Percentiles rank a stretch among this genome's conserved stretches.
Conservation (phyloP, 2,888 invertebrate genomes). For the Synanthedon tipuliformis region DNA sequence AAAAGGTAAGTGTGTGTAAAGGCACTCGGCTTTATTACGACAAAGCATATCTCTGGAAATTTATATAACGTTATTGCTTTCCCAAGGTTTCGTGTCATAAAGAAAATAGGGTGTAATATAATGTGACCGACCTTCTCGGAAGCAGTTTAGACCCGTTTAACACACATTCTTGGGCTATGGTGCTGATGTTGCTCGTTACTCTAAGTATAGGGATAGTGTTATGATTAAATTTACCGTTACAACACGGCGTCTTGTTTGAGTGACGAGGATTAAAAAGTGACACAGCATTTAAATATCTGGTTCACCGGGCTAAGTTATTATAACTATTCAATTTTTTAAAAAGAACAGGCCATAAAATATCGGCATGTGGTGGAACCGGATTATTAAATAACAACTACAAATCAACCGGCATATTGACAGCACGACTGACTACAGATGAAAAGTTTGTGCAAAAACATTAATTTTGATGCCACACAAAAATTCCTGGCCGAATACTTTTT, state of each 20-base stretch:
- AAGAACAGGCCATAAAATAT: conserved; percentile 2
- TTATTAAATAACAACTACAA: conserved; percentile 18
- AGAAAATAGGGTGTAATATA: conserved; percentile 10
- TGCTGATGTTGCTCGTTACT: conserved; percentile 20
- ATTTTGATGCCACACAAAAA: background rate
- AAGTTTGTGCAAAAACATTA: background rate
- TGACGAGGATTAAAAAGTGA: conserved; percentile 21
- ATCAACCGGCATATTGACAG: conserved; percentile 9
- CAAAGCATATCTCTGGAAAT: background rate
- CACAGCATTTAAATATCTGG: conserved; percentile 23
- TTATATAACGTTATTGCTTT: background rate
- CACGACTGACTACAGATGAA: background rate
- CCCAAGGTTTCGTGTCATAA: background rate
- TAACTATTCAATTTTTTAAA: conserved; percentile 17
- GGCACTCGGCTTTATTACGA: background rate
- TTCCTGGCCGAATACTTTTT: background rate
- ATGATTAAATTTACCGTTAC: conserved; percentile 38
- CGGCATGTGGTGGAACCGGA: conserved; percentile 18
- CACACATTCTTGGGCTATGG: conserved; percentile 41
- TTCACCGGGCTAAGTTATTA: conserved; percentile 25
- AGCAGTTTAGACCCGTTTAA: conserved; percentile 36
- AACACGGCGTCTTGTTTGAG: conserved; percentile 12
- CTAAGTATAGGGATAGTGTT: conserved; percentile 33
- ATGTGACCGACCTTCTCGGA: conserved; percentile 26
- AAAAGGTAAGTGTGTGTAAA: background rate